Base-by-base conservation (phyloP, 2,113 vertebrate species). In the Lagopus leucura region DNA sequence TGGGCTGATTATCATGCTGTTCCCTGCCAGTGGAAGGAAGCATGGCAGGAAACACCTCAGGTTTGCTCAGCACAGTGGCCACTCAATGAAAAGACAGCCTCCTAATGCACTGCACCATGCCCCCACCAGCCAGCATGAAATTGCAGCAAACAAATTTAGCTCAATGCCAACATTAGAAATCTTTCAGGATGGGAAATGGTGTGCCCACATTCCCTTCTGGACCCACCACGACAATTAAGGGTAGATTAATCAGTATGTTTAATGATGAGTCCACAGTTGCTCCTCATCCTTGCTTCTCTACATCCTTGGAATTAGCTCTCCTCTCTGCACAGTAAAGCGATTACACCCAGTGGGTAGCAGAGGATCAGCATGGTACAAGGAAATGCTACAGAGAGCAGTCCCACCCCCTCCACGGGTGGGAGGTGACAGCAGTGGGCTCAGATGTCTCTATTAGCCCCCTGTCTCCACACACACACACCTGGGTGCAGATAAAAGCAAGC, bases 1-100 rank as follows among this genome's bases (percentile, higher is more conserved):
- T 7, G 11, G 14, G 30, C 28, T 45, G 73, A 75, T 36, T 61
- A 4, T 14, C 0, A 0, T 60, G 67, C 25, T 86, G 40, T 28
- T 81, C 32, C 16, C 34, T 55, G 40, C 13, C 38, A 57, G 8
- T 5, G 28, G 50, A 91, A 34, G 45, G 69, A 55, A 43, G 66
- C 76, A 86, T 3, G 8, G 27, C 32, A 2, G 22, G 19, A 32
- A 58, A 16, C 30, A 12, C 43, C 64, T 57, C 45, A 71, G 20
- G 28, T 34, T 55, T 50, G 19, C 34, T 83, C 43, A 11, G 6
- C 74, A 64, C 69, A 69, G 32, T 4, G 25, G 38, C 52, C 63
- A 72, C 14, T 36, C 63, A 52, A 58, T 0, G 3, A 66, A 50
- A 88, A 54, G 34, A 28, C 13, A 47, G 14, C 42, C 58, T 43